Evolutionary conservation across 2,797 vertebrate genomes (phyloP), one percentile per base, ranked within the genome.

Genomic region (Crenichthys baileyi): DNA sequence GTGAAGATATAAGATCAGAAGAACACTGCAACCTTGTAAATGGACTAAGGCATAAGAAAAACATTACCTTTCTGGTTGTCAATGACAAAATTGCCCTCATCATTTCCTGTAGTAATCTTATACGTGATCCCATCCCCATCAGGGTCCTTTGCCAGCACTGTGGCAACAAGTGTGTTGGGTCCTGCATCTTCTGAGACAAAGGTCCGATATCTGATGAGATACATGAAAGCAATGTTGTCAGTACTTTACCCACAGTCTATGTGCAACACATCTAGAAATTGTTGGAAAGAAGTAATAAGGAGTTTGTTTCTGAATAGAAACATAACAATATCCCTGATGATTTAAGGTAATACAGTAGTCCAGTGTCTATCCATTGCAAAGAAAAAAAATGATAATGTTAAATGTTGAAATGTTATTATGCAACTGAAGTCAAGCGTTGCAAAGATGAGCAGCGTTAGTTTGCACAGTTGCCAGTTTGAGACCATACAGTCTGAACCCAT

Each of bases 111-210:
- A 4, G 93, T 82, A 87, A 98, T 97, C 80, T 90, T 95, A 3
- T 97, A 98, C 0, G 93, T 94, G 84, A 98, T 97, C 5, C 94
- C 95, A 26, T 98, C 97, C 11, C 97, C 97, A 79, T 98, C 97
- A 0, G 97, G 96, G 81, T 98, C 97, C 80, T 97, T 96, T 0
- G 97, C 97, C 85, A 96, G 94, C 63, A 98, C 96, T 0, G 97
- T 96, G 71, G 96, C 97, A 46, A 98, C 95, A 70, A 98, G 83
- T 0, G 97, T 97, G 92, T 97, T 97, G 60, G 97, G 97, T 2
- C 97, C 96, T 0, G 97, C 97, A 18, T 98, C 97, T 91, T 98
- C 97, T 0, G 97, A 97, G 83, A 98, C 96, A 73, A 98, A 98
- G 1, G 97, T 97, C 73, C 96, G 93, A 88, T 98, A 98, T 83